Conservation (phyloP, 2,797 vertebrate species). For the Oophaga sylvatica region DNA sequence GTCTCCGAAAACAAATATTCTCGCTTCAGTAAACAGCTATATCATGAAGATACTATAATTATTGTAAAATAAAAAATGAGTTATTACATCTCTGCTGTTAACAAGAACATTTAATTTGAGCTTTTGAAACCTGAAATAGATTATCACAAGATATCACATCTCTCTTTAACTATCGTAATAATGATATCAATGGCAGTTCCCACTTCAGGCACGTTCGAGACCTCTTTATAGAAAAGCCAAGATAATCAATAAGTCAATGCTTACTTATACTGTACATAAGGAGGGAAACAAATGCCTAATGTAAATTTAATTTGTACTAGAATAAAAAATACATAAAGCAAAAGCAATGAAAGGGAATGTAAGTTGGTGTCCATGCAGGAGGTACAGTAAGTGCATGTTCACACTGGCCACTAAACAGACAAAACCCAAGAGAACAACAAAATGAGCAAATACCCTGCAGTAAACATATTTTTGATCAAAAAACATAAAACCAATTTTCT, state of each 20-base stretch:
- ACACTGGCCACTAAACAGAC: too few relatives aligned
- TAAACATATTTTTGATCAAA: too few relatives aligned
- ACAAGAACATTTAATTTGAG: not conserved
- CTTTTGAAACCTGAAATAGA: not conserved
- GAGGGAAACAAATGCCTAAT: not conserved
- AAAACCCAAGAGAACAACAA: too few relatives aligned
- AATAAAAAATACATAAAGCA: not conserved
- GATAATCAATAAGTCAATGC: not conserved
- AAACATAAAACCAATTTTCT: too few relatives aligned
- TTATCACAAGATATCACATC: not conserved
- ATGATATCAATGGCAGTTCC: not conserved
- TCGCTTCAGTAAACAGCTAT: slow-evolving; percentile 23
- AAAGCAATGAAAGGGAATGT: too few relatives aligned
- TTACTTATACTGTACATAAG: not conserved
- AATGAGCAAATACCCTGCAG: too few relatives aligned
- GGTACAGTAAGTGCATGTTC: too few relatives aligned
- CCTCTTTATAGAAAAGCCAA: not conserved
- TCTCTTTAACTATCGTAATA: not conserved
- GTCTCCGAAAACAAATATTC: slow-evolving; percentile 15
- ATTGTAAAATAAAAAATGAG: slow-evolving; percentile 26
- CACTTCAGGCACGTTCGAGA: not conserved
- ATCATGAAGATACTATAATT: not conserved
- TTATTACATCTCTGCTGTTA: not conserved
- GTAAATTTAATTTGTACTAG: not conserved
- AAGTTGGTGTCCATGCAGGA: too few relatives aligned